Evolutionary conservation across 1,140 invertebrate species (phyloP), one percentile per base, ranked within the genome.

Genomic region (Thalassaphorura encarpata): DNA sequence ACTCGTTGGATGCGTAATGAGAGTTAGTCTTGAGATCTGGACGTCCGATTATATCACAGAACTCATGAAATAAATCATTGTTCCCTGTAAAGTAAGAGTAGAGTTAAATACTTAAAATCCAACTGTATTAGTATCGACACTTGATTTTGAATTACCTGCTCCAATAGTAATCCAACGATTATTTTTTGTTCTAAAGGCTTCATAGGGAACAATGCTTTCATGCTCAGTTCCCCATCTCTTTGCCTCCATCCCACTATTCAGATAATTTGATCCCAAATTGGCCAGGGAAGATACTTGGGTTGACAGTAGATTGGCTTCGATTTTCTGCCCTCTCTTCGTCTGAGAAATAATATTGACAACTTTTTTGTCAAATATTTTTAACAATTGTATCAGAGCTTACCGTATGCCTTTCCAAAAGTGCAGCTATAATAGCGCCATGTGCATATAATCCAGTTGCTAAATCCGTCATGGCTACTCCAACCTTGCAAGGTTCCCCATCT

Each of bases 371-470:
- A 36, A n/a, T 11, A 50, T 36, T 21, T 49, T 42, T 11, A 28
- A 21, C 11, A 50, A 26, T 54, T 42, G 36, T 39, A 24, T 40
- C 42, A 43, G 2, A 23, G 16, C 6, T 46, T 40, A 64, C 63
- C 40, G 11, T 15, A 18, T 49, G 18, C 47, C 63, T 50, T 27
- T 65, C 54, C 3, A 65, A 23, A 11, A 65, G 36, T 2, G 93
- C 93, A 16, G 92, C 88, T 73, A 97, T 75, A 47, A 97, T 96
- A 0, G 93, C 89, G n/a, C 91, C 90, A 70, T 94, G 87, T 5
- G 91, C 90, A 71, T 94, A 95, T 1, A 97, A 71, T 0, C 93
- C 94, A 0, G 94, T 97, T 0, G 88, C 80, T 40, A 97, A 65
- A 72, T 98, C 94, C 1, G 89, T 97, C 58, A 96, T 79, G 0